Conservation (phyloP, 2,888 invertebrate species). For the Synergus itoensis region DNA sequence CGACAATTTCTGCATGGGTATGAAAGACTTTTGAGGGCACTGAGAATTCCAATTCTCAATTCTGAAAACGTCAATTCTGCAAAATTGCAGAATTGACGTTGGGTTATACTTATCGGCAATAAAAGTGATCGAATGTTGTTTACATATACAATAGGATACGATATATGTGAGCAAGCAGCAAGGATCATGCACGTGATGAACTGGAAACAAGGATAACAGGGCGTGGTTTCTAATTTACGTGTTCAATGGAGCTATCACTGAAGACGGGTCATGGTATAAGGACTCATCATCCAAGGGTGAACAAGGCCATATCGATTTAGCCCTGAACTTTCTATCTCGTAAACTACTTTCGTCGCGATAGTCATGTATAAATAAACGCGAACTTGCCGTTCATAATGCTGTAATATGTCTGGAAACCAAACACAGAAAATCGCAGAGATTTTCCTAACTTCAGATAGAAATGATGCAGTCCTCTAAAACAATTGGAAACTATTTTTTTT, state of each 20-base stretch:
- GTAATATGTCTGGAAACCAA: too few species aligned
- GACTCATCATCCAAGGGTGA: slow-evolving; percentile 27
- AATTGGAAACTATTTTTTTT: too few species aligned
- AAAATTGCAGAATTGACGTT: not conserved
- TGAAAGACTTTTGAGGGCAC: not conserved
- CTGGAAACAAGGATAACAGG: slow-evolving; percentile 35
- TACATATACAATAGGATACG: too few species aligned
- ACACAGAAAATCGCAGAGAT: too few species aligned
- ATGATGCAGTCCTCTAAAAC: too few species aligned
- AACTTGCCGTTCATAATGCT: not conserved
- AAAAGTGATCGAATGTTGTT: not conserved
- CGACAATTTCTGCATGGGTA: not conserved
- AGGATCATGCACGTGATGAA: slow-evolving; percentile 29
- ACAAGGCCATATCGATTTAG: slow-evolving; percentile 75
- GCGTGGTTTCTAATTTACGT: slow-evolving; percentile 33
- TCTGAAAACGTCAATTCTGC: too few species aligned
- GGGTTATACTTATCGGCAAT: not conserved
- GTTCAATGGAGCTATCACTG: slow-evolving; percentile 23
- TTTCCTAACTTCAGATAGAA: too few species aligned
- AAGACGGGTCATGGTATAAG: slow-evolving; percentile 33
- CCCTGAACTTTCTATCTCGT: slow-evolving; percentile 73
- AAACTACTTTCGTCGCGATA: slow-evolving; percentile 4
- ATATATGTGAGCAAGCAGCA: too few species aligned
- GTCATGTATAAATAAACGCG: slow-evolving; percentile 18
- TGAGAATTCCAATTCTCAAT: not conserved